Conservation (phyloP, 2,888 invertebrate genomes). For the Nyleta sp. region DNA sequence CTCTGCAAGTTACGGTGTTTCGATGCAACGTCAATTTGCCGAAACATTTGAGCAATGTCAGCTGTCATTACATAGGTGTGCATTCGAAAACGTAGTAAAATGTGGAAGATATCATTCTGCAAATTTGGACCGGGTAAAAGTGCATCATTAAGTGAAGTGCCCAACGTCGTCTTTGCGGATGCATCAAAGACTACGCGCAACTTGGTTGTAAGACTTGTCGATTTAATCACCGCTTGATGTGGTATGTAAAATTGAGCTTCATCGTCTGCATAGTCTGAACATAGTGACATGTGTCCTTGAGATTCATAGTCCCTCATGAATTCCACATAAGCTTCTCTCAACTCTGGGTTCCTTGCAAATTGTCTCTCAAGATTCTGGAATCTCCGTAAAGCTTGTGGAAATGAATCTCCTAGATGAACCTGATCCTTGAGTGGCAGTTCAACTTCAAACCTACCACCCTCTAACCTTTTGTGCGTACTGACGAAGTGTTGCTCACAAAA, state of each 20-base stretch:
- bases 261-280: too few species aligned
- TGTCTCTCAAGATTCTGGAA: neutral
- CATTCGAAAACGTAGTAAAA: neutral
- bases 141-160: neutral
- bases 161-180: neutral
- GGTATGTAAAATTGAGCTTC: too few species aligned
- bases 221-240: too few species aligned
- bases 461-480: constrained; percentile 2
- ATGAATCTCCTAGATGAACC: neutral
- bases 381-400: neutral
- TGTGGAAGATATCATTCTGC: neutral
- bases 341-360: neutral
- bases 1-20: neutral
- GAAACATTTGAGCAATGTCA: neutral
- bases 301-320: neutral
- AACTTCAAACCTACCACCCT: neutral
- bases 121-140: neutral
- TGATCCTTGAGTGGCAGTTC: neutral
- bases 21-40: neutral
- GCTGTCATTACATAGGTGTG: neutral
- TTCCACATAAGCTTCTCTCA: neutral
- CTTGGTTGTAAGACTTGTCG: too few species aligned
- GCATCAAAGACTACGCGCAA: neutral
- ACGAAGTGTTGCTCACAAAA: neutral
- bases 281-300: neutral